Percentiles rank a stretch among this genome's conserved stretches.
These are phyloP conservation scores for Furcula furcula DNA, from an alignment of 2,888 invertebrate species.

Conservation along the genomic window DNA sequence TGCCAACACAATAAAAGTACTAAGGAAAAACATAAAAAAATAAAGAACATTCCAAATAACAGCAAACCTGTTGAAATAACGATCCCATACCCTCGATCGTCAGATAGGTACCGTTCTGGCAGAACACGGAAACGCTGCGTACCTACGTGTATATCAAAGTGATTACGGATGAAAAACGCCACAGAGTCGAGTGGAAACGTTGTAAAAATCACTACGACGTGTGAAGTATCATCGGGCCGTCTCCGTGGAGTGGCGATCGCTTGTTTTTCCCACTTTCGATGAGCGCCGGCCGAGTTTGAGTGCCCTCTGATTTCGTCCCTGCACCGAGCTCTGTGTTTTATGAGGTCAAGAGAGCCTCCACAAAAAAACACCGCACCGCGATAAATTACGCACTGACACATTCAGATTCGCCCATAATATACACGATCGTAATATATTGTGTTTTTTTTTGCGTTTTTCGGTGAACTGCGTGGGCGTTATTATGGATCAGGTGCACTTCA, in stretches of 20 bases:
- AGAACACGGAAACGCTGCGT: constrained; percentile 20
- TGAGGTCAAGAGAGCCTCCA: constrained; percentile 78
- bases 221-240: constrained; percentile 76
- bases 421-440: constrained; percentile 75
- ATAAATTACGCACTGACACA: constrained; percentile 81
- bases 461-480: constrained; percentile 30
- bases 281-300: constrained; percentile 65
- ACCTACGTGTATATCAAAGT: constrained; percentile 72
- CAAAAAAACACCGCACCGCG: constrained; percentile 73
- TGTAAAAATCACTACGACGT: constrained; percentile 80
- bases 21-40: no score
- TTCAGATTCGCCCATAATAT: constrained; percentile 78
- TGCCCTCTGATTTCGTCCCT: constrained; percentile 66
- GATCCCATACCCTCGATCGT: no score
- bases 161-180: constrained; percentile 70
- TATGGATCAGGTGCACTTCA: constrained; percentile 34
- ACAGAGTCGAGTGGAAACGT: constrained; percentile 67
- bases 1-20: no score
- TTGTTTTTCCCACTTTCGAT: constrained; percentile 79
- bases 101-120: no score
- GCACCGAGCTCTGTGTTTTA: constrained; percentile 73
- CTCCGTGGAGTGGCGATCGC: constrained; percentile 77
- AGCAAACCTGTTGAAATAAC: no score
- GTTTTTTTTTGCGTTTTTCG: constrained; percentile 52
- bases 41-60: no score